Percentiles rank a stretch among this genome's conserved stretches.
These are phyloP conservation scores for Zootoca vivipara DNA, from an alignment of 2,113 vertebrate species.

Conservation along the genomic window DNA sequence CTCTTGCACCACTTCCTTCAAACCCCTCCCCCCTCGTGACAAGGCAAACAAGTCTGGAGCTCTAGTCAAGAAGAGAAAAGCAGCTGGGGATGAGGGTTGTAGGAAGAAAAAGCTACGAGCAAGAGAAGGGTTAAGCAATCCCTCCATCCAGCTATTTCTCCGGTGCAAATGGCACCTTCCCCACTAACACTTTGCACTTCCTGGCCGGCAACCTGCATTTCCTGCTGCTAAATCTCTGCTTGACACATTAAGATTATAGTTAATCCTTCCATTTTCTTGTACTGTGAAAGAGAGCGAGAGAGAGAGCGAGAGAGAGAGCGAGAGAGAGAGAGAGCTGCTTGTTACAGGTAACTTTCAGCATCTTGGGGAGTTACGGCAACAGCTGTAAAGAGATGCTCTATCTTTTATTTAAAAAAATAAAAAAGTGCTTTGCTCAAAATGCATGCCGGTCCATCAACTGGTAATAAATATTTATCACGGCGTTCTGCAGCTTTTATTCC, in stretches of 20 bases:
- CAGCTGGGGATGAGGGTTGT: background rate
- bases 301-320: background rate
- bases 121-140: background rate
- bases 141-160: background rate
- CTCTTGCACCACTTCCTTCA: too few species aligned
- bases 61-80: background rate
- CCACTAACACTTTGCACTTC: background rate
- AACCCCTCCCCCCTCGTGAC: background rate
- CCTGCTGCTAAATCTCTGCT: background rate
- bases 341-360: background rate
- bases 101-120: background rate
- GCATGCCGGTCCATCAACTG: background rate
- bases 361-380: background rate
- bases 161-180: background rate
- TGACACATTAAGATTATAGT: background rate
- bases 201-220: background rate
- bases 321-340: background rate
- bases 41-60: background rate
- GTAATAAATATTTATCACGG: background rate
- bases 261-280: background rate
- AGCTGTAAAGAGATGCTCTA: background rate
- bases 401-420: background rate
- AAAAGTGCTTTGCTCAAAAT: background rate
- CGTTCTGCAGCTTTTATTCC: background rate
- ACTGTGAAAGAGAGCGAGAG: background rate